These are phyloP conservation scores for Psettodes erumei DNA, from an alignment of 2,113 vertebrate species.

Conservation along the genomic window DNA sequence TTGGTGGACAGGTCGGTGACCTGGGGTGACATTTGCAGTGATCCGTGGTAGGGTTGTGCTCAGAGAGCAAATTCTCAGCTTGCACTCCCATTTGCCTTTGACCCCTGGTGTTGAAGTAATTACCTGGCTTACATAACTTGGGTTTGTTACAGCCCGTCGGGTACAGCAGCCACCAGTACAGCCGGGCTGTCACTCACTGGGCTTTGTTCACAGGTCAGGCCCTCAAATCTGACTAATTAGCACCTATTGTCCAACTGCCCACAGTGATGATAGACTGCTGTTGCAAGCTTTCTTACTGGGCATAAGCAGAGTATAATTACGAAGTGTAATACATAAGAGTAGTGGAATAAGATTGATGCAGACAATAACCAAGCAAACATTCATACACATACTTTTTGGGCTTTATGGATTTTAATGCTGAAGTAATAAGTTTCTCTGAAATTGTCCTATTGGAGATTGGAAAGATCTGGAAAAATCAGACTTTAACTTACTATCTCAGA, in stretches of 20 bases:
- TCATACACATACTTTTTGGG: not conserved
- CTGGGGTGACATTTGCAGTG: constrained; percentile 52
- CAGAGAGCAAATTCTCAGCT: constrained; percentile 52
- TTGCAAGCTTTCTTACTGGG: not conserved
- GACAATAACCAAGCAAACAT: not conserved
- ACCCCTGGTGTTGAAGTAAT: constrained; percentile 72
- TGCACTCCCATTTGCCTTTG: constrained; percentile 67
- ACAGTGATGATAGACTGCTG: constrained; percentile 31
- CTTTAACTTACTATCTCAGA: constrained; percentile 7
- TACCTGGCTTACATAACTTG: constrained; percentile 77
- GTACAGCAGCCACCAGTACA: constrained; percentile 24
- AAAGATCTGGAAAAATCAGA: constrained; percentile 9
- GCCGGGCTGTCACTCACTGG: constrained; percentile 46
- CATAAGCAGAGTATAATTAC: not conserved
- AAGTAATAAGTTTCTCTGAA: not conserved
- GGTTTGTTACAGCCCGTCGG: constrained; percentile 51
- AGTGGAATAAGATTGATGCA: not conserved
- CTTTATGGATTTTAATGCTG: not conserved
- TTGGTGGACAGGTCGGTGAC: constrained; percentile 60
- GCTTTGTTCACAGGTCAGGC: constrained; percentile 66
- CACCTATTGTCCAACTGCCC: constrained; percentile 59
- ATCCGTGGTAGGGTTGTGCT: constrained; percentile 41
- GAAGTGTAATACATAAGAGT: constrained; percentile 14
- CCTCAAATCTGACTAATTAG: constrained; percentile 65
- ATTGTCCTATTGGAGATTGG: not conserved